Conservation (phyloP, 1,140 invertebrate genomes). For the Cylas formicarius region DNA sequence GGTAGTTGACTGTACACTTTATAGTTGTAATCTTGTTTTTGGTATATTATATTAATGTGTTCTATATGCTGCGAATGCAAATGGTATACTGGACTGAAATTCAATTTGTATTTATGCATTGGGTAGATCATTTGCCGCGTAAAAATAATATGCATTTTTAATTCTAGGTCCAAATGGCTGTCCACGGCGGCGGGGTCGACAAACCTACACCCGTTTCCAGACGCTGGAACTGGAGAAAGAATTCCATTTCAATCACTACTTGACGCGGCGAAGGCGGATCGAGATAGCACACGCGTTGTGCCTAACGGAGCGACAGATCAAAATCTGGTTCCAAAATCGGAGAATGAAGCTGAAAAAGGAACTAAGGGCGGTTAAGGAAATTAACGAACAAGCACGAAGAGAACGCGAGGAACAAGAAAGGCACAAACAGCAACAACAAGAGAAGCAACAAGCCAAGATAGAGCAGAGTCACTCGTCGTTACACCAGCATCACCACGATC, state of each 20-base stretch:
- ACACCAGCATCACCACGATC: constrained; percentile 55
- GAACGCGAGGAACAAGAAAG: constrained; percentile 86
- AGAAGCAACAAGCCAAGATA: constrained; percentile 70
- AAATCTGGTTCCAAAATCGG: constrained; percentile 96
- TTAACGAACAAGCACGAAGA: constrained; percentile 85
- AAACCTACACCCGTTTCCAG: constrained; percentile 95
- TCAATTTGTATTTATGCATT: background rate
- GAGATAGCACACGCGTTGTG: constrained; percentile 95
- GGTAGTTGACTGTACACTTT: too few species aligned
- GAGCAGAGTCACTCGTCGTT: constrained; percentile 42
- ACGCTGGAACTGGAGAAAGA: constrained; percentile 94
- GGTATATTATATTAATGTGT: too few species aligned
- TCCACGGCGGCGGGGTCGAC: constrained; percentile 83
- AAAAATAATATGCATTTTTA: too few species aligned
- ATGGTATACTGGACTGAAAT: too few species aligned
- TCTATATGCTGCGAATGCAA: too few species aligned
- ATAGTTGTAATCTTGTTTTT: too few species aligned
- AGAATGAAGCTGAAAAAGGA: constrained; percentile 98
- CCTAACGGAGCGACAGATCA: constrained; percentile 93
- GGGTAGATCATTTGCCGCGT: constrained; percentile 6
- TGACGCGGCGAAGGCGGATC: constrained; percentile 89
- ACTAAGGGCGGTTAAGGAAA: constrained; percentile 84
- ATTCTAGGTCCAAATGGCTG: constrained; percentile 91
- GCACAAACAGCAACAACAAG: constrained; percentile 82
- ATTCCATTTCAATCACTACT: constrained; percentile 97